A percentile compares a stretch with the other conserved stretches of the same genome.
Conservation (phyloP, 2,113 vertebrate genomes). For the Puntigrus tetrazona region DNA sequence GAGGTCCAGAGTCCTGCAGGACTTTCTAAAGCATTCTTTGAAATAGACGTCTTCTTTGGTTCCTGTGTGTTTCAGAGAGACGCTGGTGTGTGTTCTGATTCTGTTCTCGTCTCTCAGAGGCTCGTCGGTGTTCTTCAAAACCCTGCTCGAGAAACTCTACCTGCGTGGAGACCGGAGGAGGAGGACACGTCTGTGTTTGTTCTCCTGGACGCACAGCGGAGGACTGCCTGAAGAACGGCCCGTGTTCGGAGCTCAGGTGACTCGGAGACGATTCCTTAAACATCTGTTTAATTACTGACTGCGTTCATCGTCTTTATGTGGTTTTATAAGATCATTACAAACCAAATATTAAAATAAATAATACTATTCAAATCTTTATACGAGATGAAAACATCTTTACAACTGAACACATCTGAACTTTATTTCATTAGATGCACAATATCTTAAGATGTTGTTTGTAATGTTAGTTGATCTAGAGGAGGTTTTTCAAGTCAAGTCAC, state of each 20-base stretch:
- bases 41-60: background rate
- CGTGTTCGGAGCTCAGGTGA: slow-evolving; percentile 85
- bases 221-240: slow-evolving; percentile 77
- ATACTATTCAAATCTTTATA: no score
- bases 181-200: slow-evolving; percentile 85
- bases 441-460: no score
- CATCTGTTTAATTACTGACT: background rate
- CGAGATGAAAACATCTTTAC: no score
- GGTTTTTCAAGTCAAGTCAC: background rate
- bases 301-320: background rate
- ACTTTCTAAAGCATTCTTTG: background rate
- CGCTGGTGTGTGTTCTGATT: background rate
- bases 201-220: slow-evolving; percentile 78
- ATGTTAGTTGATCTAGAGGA: no score
- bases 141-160: slow-evolving; percentile 88
- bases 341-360: no score
- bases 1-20: slow-evolving; percentile 74
- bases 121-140: slow-evolving; percentile 79
- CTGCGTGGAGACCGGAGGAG: slow-evolving; percentile 82
- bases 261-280: no score
- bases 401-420: background rate
- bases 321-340: no score
- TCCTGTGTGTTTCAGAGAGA: no score
- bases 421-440: background rate
- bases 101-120: slow-evolving; percentile 71